These are phyloP conservation scores for Zaprionus vittiger DNA, from an alignment of 1,140 invertebrate genomes.

Conservation along the genomic window DNA sequence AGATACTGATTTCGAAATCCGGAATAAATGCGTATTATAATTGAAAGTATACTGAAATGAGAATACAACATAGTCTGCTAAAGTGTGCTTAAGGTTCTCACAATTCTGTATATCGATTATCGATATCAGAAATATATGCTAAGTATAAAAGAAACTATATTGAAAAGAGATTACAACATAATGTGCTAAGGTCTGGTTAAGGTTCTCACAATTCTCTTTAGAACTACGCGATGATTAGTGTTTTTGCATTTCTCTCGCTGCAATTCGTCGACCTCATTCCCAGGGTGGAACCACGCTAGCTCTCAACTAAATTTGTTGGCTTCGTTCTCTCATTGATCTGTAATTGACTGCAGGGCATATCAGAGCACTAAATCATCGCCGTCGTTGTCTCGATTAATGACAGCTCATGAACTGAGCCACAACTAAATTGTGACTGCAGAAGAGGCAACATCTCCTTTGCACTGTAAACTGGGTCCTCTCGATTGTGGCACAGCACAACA, in stretches of 20 bases:
- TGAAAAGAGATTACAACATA: neutral
- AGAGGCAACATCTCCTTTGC: conserved; percentile 43
- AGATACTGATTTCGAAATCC: neutral
- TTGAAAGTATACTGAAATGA: neutral
- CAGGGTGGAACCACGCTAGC: conserved; percentile 51
- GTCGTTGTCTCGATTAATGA: conserved; percentile 71
- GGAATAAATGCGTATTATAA: neutral
- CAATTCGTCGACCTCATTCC: conserved; percentile 59
- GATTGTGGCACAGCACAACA: conserved; percentile 49
- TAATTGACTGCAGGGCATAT: conserved; percentile 79
- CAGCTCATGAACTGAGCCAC: conserved; percentile 80
- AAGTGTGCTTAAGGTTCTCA: too few species aligned
- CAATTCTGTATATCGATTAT: neutral
- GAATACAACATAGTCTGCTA: too few species aligned
- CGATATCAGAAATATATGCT: too few species aligned
- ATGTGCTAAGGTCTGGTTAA: too few species aligned
- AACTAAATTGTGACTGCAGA: conserved; percentile 70
- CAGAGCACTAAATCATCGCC: conserved; percentile 71
- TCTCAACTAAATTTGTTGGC: conserved; percentile 18
- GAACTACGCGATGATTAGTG: neutral
- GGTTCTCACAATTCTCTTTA: neutral
- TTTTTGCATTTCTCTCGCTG: conserved; percentile 11
- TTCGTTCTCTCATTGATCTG: conserved; percentile 62
- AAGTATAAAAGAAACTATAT: neutral
- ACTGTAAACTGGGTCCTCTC: conserved; percentile 62